Percentiles rank a stretch among this genome's conserved stretches.
These are phyloP conservation scores for Sebastes iracundus DNA, from an alignment of 2,797 vertebrate species.

Conservation along the genomic window DNA sequence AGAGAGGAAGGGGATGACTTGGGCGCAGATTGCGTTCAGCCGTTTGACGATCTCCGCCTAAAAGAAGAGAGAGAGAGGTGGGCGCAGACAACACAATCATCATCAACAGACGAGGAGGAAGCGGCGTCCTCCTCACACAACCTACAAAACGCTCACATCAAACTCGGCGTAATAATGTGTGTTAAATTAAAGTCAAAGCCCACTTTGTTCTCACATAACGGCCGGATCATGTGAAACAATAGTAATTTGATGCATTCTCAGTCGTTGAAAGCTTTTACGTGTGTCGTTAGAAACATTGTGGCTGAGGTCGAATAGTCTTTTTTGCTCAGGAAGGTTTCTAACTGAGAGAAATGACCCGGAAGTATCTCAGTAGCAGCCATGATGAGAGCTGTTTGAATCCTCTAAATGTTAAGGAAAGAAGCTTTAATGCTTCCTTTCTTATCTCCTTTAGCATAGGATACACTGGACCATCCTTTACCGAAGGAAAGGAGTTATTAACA, in stretches of 20 bases:
- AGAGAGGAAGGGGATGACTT: slow-evolving; percentile 99
- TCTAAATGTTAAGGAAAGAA: too few relatives aligned
- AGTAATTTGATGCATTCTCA: neutral
- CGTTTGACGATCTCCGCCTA: slow-evolving; percentile 99
- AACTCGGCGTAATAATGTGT: neutral
- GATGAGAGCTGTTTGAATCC: too few relatives aligned
- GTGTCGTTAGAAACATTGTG: neutral
- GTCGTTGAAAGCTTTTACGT: neutral
- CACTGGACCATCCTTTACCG: too few relatives aligned
- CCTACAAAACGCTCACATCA: slow-evolving; percentile 8
- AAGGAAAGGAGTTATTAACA: too few relatives aligned
- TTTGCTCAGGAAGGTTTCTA: too few relatives aligned
- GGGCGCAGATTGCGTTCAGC: slow-evolving; percentile 98
- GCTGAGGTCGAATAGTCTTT: rapidly evolving
- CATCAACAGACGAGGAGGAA: slow-evolving; percentile 20
- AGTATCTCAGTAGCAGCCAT: too few relatives aligned
- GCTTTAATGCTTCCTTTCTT: too few relatives aligned
- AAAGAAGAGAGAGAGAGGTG: slow-evolving; percentile 71
- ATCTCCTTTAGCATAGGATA: too few relatives aligned
- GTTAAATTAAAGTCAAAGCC: neutral
- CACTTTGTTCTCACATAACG: neutral
- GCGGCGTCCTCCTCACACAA: slow-evolving; percentile 1
- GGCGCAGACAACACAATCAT: slow-evolving; percentile 37
- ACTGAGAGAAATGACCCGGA: too few relatives aligned
- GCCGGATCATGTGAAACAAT: neutral